A percentile compares a stretch with the other conserved stretches of the same genome.
These are phyloP conservation scores for Rapana venosa DNA, from an alignment of 2,888 invertebrate species.

Conservation along the genomic window DNA sequence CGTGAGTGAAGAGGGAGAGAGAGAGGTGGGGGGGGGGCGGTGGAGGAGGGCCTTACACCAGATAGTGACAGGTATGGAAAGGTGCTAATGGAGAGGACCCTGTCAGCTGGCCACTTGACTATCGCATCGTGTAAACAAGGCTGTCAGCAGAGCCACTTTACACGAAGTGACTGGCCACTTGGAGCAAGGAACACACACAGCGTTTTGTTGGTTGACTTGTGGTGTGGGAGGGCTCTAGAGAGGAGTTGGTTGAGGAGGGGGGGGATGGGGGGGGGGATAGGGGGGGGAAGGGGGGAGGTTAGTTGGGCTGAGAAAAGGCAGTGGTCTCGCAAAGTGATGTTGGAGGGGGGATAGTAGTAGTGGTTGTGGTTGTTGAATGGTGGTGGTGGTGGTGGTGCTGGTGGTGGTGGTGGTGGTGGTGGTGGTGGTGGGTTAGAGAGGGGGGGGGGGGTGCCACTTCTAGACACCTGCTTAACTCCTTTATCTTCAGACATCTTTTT, in stretches of 20 bases:
- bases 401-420: too few relatives aligned
- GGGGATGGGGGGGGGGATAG: neutral
- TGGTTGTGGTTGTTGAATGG: too few relatives aligned
- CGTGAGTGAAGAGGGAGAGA: neutral
- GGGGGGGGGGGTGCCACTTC: too few relatives aligned
- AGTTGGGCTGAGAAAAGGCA: too few relatives aligned
- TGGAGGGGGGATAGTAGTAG: too few relatives aligned
- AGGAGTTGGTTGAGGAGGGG: neutral
- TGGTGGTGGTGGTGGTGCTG: too few relatives aligned
- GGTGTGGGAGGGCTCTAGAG: too few relatives aligned
- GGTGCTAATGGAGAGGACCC: conserved; percentile 11
- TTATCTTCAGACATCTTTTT: too few relatives aligned
- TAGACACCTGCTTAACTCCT: too few relatives aligned
- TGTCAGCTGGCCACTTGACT: conserved; percentile 23
- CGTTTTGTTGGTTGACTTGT: neutral
- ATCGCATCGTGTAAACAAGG: conserved; percentile 12
- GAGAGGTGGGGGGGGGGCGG: neutral
- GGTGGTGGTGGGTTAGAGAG: too few relatives aligned
- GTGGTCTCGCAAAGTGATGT: too few relatives aligned
- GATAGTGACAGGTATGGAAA: neutral
- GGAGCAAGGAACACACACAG: neutral
- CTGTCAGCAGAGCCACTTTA: conserved; percentile 25
- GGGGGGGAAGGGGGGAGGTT: neutral
- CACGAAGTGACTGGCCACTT: neutral
- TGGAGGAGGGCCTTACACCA: neutral